A percentile compares a stretch with the other conserved stretches of the same genome.
These are phyloP conservation scores for Hydropotes inermis DNA, from an alignment of 2,113 vertebrate genomes.

Conservation along the genomic window DNA sequence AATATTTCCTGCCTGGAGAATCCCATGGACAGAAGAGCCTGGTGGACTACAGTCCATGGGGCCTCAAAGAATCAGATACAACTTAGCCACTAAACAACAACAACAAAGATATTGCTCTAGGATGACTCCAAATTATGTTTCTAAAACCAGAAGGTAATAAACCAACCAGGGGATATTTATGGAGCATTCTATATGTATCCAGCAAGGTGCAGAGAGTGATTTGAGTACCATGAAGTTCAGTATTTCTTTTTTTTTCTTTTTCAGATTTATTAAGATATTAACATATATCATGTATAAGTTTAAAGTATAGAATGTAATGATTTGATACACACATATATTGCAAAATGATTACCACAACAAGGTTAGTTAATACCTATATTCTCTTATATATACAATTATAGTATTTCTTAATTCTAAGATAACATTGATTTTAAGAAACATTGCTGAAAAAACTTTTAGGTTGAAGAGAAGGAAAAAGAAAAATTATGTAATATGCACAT, in stretches of 20 bases:
- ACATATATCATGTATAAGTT: background rate
- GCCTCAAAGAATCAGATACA: background rate
- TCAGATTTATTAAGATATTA: background rate
- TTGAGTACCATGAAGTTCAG: background rate
- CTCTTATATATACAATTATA: background rate
- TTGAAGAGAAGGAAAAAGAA: background rate
- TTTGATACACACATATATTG: background rate
- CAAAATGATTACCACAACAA: background rate
- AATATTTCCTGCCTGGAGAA: background rate
- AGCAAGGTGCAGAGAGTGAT: background rate
- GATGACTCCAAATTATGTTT: background rate
- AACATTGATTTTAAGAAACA: background rate
- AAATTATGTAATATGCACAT: background rate
- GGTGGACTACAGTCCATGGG: background rate
- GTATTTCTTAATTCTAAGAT: constrained; percentile 3
- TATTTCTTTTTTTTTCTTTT: background rate
- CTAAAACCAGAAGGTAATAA: background rate
- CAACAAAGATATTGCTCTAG: background rate
- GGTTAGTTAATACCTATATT: background rate
- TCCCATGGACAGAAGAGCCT: background rate
- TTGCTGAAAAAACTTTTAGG: background rate
- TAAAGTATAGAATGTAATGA: background rate
- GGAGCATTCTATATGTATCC: background rate
- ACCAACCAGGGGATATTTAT: background rate
- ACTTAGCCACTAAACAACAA: background rate